Evolutionary conservation across 2,113 vertebrate species (phyloP).

Genomic region (Mus pahari): DNA sequence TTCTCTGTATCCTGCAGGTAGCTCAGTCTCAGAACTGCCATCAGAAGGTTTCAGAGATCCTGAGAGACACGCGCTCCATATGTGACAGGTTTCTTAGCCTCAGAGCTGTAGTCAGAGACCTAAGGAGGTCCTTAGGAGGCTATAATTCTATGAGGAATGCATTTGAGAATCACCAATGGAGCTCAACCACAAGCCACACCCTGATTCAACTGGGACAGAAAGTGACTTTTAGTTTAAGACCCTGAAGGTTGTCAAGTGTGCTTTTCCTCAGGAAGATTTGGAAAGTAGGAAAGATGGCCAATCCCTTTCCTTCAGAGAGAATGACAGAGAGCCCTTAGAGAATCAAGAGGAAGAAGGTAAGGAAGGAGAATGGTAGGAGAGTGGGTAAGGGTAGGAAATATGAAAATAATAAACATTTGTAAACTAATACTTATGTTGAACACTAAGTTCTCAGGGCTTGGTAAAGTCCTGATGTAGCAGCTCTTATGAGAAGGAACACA

Average conservation of each 20-base stretch:
- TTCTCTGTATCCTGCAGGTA: background rate
- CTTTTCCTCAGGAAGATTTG: background rate
- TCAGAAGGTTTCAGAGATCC: background rate
- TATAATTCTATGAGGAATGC: background rate
- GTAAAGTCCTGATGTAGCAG: background rate
- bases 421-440: background rate
- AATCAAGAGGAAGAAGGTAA: background rate
- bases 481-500: background rate
- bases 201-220: background rate
- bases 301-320: background rate
- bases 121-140: rapidly evolving
- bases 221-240: background rate
- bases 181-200: background rate
- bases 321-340: background rate
- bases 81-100: background rate
- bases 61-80: background rate
- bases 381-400: background rate
- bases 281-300: background rate
- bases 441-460: background rate
- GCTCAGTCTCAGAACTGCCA: background rate
- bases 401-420: background rate
- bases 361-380: background rate
- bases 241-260: background rate
- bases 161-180: background rate
- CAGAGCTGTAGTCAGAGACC: background rate